Percentiles rank a stretch among this genome's conserved stretches.
These are phyloP conservation scores for Phocoena sinus DNA, from an alignment of 2,113 vertebrate species.

Conservation along the genomic window DNA sequence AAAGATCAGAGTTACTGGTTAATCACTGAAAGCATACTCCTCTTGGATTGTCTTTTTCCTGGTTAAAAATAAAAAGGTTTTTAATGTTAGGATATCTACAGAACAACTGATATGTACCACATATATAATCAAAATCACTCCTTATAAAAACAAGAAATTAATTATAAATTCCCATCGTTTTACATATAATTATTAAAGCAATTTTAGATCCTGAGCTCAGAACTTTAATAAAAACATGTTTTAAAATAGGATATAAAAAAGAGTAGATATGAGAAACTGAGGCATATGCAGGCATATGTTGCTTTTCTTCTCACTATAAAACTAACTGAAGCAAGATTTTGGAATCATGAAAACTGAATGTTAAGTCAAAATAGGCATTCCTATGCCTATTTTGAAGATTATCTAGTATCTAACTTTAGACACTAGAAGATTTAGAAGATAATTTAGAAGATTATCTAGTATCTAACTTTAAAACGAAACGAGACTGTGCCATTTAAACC, in stretches of 20 bases:
- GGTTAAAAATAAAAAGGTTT: not conserved
- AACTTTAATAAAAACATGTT: not conserved
- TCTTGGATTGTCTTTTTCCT: not conserved
- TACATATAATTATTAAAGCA: not conserved
- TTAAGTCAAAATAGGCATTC: not conserved
- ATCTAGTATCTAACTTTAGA: not conserved
- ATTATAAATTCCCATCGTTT: not conserved
- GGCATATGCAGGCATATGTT: not conserved
- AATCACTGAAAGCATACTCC: conserved; percentile 26
- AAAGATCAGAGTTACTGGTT: conserved; percentile 33
- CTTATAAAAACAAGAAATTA: not conserved
- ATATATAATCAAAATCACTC: not conserved
- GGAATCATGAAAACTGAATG: not conserved
- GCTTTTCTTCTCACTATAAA: not conserved
- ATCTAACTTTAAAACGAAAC: not conserved
- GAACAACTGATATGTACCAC: not conserved
- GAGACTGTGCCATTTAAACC: not conserved
- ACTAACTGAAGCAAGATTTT: not conserved
- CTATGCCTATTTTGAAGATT: not conserved
- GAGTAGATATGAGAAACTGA: not conserved
- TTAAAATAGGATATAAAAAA: not conserved
- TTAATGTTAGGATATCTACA: not conserved
- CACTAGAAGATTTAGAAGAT: too few relatives aligned
- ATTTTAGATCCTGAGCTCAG: not conserved
- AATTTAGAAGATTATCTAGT: not conserved